Base-by-base conservation (phyloP, 2,113 vertebrate genomes). In the Campylomormyrus tamandua region DNA sequence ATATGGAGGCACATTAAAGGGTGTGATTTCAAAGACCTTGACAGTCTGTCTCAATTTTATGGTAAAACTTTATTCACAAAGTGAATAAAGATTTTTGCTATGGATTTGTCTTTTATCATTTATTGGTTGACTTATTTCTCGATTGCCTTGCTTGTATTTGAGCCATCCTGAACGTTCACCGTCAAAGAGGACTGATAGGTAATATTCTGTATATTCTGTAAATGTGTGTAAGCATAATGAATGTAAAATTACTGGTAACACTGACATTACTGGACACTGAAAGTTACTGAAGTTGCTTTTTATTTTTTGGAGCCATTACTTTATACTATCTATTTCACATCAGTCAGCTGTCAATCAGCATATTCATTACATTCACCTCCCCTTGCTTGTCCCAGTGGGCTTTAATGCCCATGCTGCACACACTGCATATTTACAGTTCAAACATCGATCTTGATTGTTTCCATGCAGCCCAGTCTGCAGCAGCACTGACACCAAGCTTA, bases 401-500 rank as follows among this genome's bases (percentile, higher is more conserved):
- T 19, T 46, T 90, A 66, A 27, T 62, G 3, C 87, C 62, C 45
- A 53, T 24, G 50, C 86, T 27, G 46, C 92, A 93, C 92, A 89
- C 31, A 46, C 89, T 86, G 50, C n/a, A 31, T 95, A 92, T 95
- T 95, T 94, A 92, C 89, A 96, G 85, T 92, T 53, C 70, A 94
- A 95, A 96, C 95, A 94, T 24, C 58, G 46, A 48, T 56, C 88
- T 35, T 35, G 3, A 39, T 58, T 88, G 19, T 45, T 91, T 91
- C 90, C 31, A 92, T 77, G 74, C 87, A 53, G 90, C 45, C 74
- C 17, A 31, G 80, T 58, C 88, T 24, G 27, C 48, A 91, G 90
- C 87, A 49, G 91, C 89, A 88, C 86, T 90, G 89, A 89, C 87
- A 86, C 91, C 90, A 42, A 92, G 48, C 80, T 50, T 89, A 85